Conservation (phyloP, 2,888 invertebrate genomes). For the Cheilosia variabilis region DNA sequence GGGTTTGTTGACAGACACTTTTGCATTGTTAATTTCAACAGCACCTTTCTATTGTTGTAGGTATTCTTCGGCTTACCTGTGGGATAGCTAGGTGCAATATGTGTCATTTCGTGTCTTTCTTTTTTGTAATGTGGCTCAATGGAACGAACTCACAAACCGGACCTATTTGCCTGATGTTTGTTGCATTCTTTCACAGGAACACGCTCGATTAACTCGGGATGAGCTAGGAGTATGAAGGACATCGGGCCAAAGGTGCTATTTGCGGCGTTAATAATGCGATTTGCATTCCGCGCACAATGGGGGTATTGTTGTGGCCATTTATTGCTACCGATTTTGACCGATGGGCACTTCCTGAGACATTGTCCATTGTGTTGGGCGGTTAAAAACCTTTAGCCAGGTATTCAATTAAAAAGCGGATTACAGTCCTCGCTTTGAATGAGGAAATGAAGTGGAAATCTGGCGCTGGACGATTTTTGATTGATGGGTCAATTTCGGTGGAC, state of each 20-base stretch:
- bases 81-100: slow-evolving; percentile 35
- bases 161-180: slow-evolving; percentile 31
- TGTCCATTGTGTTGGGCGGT: slow-evolving; percentile 42
- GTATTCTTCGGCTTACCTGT: slow-evolving; percentile 6
- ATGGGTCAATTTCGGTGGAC: slow-evolving; percentile 66
- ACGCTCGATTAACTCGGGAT: slow-evolving; percentile 48
- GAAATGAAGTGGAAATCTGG: slow-evolving; percentile 73
- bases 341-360: slow-evolving; percentile 54
- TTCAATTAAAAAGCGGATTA: slow-evolving; percentile 67
- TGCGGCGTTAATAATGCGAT: slow-evolving; percentile 82
- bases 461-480: slow-evolving; percentile 68
- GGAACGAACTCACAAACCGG: slow-evolving; percentile 40
- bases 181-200: slow-evolving; percentile 18
- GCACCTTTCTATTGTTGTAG: slow-evolving; percentile 61
- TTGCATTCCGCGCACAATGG: slow-evolving; percentile 78
- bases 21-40: slow-evolving; percentile 48
- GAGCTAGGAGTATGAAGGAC: slow-evolving; percentile 7
- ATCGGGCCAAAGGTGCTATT: slow-evolving; percentile 72
- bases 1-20: slow-evolving; percentile 38
- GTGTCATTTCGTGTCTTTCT: slow-evolving; percentile 30
- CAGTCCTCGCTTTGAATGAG: slow-evolving; percentile 28
- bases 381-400: slow-evolving; percentile 55
- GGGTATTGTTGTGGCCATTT: slow-evolving; percentile 55
- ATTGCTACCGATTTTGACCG: slow-evolving; percentile 53
- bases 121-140: slow-evolving; percentile 9